Percentiles rank a stretch among this genome's conserved stretches.
Evolutionary conservation across 2,888 invertebrate species (phyloP).

Genomic region (Tigriopus californicus): DNA sequence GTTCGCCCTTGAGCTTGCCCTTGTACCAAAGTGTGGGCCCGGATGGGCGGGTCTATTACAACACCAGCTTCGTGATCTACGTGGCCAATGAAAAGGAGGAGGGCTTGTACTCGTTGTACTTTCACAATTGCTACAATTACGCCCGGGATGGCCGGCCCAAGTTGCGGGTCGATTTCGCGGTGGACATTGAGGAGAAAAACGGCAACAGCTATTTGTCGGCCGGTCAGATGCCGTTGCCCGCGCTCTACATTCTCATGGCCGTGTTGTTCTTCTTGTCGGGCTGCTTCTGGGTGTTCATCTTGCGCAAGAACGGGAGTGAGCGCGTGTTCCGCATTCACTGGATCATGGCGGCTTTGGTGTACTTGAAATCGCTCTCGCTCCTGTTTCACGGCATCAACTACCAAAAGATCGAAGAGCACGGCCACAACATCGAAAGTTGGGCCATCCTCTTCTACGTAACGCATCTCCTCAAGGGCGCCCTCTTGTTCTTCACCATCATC

Average conservation of each 20-base stretch:
- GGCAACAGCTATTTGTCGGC: slow-evolving; percentile 72
- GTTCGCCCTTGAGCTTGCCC: no score
- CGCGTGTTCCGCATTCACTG: slow-evolving; percentile 54
- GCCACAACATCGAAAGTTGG: slow-evolving; percentile 91
- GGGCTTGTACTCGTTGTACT: slow-evolving; percentile 82
- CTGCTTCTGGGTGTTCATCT: slow-evolving; percentile 72
- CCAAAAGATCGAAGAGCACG: slow-evolving; percentile 78
- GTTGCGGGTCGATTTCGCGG: slow-evolving; percentile 33
- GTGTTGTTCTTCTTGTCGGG: slow-evolving; percentile 73
- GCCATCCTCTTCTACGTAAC: slow-evolving; percentile 91
- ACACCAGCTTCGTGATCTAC: slow-evolving; percentile 45
- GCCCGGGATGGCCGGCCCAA: background rate
- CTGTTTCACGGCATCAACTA: slow-evolving; percentile 88
- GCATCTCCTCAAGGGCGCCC: slow-evolving; percentile 82
- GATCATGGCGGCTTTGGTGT: slow-evolving; percentile 82
- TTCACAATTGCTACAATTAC: slow-evolving; percentile 54
- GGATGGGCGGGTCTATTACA: background rate
- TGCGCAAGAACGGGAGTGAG: slow-evolving; percentile 43
- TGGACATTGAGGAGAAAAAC: slow-evolving; percentile 71
- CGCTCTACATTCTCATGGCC: slow-evolving; percentile 77
- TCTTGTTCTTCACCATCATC: slow-evolving; percentile 86
- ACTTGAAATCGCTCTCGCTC: slow-evolving; percentile 70
- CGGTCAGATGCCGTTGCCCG: slow-evolving; percentile 87
- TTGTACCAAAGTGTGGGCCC: no score
- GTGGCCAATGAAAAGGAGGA: slow-evolving; percentile 56